Conservation (phyloP, 2,888 invertebrate species). For the Pharmacophagus antenor region DNA sequence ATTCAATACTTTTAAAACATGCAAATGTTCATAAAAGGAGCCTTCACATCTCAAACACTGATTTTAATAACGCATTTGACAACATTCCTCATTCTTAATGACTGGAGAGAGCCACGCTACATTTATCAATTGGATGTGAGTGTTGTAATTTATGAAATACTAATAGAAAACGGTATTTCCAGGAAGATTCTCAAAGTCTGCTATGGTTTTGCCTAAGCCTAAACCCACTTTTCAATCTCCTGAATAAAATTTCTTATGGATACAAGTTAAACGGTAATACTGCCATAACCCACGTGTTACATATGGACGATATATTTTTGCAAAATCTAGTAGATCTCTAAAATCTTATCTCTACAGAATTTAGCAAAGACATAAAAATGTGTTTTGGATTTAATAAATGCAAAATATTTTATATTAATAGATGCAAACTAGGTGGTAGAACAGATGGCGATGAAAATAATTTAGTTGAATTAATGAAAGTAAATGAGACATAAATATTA, state of each 20-base stretch:
- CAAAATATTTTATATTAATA: neutral
- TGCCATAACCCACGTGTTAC: neutral
- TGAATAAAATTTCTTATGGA: neutral
- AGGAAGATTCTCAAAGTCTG: neutral
- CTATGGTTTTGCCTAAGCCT: neutral
- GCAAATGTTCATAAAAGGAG: neutral
- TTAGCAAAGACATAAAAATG: neutral
- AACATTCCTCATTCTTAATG: neutral
- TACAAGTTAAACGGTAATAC: neutral
- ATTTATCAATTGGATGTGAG: neutral
- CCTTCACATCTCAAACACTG: neutral
- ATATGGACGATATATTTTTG: neutral
- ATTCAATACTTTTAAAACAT: neutral
- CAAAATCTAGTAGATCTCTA: neutral
- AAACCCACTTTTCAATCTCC: neutral
- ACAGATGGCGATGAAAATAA: too few species aligned
- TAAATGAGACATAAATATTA: too few species aligned
- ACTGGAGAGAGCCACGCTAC: neutral
- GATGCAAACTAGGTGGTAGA: neutral
- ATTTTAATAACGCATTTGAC: too few species aligned
- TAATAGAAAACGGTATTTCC: neutral
- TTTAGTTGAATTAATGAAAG: too few species aligned
- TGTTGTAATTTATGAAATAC: neutral
- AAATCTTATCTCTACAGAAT: neutral
- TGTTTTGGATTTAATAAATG: neutral